These are phyloP conservation scores for Hyles vespertilio DNA, from an alignment of 1,140 invertebrate genomes.

Conservation along the genomic window DNA sequence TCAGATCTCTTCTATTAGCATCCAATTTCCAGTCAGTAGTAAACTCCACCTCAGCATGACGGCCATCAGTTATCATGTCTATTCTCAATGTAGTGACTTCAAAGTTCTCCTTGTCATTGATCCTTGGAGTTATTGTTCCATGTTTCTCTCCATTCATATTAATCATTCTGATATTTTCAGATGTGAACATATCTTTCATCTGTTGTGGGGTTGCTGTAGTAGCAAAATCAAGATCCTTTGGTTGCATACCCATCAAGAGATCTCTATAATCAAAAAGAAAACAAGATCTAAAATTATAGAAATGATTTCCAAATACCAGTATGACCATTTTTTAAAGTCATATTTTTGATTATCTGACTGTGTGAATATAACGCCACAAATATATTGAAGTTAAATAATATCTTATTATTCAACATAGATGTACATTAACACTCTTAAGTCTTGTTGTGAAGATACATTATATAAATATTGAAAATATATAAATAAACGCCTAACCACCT, in stretches of 20 bases:
- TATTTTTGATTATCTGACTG: no score
- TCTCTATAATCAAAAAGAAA: slow-evolving; percentile 78
- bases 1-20: slow-evolving; percentile 96
- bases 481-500: slow-evolving; percentile 67
- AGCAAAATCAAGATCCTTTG: slow-evolving; percentile 98
- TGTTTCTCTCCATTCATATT: slow-evolving; percentile 97
- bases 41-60: slow-evolving; percentile 96
- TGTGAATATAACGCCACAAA: no score
- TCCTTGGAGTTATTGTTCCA: slow-evolving; percentile 97
- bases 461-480: neutral
- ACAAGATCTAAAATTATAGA: no score
- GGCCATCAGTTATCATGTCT: slow-evolving; percentile 94
- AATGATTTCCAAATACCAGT: no score
- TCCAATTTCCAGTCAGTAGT: slow-evolving; percentile 97
- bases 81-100: slow-evolving; percentile 95
- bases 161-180: slow-evolving; percentile 92
- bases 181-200: slow-evolving; percentile 96
- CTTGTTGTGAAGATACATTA: neutral
- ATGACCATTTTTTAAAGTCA: no score
- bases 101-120: slow-evolving; percentile 96
- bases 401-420: no score
- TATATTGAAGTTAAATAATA: no score
- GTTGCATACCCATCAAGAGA: slow-evolving; percentile 89
- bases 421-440: neutral
- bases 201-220: slow-evolving; percentile 96